These are phyloP conservation scores for Typhlomys cinereus DNA, from an alignment of 2,113 vertebrate genomes.

Conservation along the genomic window DNA sequence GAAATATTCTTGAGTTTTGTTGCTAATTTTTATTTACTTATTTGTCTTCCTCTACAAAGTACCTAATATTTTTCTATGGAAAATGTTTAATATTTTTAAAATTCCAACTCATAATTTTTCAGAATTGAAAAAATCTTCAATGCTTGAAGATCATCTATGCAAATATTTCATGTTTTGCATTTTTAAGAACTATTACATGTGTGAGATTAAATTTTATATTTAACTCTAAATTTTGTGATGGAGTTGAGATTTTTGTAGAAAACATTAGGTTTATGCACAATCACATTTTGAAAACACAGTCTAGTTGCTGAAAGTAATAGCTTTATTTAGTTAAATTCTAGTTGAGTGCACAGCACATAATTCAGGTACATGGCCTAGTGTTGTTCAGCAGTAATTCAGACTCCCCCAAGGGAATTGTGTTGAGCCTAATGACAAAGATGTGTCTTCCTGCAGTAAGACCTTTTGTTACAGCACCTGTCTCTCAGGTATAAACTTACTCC, in stretches of 20 bases:
- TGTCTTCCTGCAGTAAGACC: not conserved
- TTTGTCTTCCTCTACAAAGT: not conserved
- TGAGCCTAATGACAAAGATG: not conserved
- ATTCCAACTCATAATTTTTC: conserved; percentile 31
- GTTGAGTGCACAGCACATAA: not conserved
- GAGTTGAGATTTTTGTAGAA: conserved; percentile 27
- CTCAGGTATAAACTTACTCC: not conserved
- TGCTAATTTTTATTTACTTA: conserved; percentile 21
- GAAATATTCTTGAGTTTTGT: not conserved
- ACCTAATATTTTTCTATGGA: conserved; percentile 55
- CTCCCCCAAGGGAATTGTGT: not conserved
- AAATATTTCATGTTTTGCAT: not conserved
- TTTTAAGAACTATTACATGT: conserved; percentile 36
- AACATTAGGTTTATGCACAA: conserved; percentile 32
- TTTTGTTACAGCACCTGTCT: conserved; percentile 26
- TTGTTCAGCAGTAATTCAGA: conserved; percentile 49
- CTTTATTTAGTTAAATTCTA: conserved; percentile 54
- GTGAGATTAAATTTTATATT: conserved; percentile 50
- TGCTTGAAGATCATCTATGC: conserved; percentile 33
- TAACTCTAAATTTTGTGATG: conserved; percentile 15
- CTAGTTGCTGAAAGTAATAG: conserved; percentile 27
- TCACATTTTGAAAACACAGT: conserved; percentile 12
- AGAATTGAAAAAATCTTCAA: conserved; percentile 19
- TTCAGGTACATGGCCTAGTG: not conserved
- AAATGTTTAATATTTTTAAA: conserved; percentile 46